These are phyloP conservation scores for Platyrinchus mystaceus DNA, from an alignment of 2,797 vertebrate genomes.

Conservation along the genomic window DNA sequence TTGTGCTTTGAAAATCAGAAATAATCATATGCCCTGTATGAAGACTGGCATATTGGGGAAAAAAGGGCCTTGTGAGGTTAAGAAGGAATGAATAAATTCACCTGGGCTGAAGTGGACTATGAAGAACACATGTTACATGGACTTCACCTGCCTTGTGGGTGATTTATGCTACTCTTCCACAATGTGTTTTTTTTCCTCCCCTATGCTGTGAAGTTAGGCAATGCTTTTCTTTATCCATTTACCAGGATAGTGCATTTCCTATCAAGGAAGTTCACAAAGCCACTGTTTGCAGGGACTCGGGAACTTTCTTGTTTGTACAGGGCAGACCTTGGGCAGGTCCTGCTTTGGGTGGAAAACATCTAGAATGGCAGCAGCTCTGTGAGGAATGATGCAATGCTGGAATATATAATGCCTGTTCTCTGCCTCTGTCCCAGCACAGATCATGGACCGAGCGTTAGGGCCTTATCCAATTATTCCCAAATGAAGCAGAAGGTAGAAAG, in stretches of 20 bases:
- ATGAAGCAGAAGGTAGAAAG: not conserved
- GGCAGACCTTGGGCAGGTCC: not conserved
- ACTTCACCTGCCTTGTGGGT: not conserved
- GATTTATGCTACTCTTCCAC: not conserved
- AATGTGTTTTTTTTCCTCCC: not conserved
- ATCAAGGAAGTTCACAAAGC: not conserved
- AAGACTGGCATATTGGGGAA: not conserved
- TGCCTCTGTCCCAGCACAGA: not conserved
- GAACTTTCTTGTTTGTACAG: not conserved
- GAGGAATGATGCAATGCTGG: not conserved
- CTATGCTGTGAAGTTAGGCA: not conserved
- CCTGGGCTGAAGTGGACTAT: not conserved
- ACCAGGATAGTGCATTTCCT: not conserved
- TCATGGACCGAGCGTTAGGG: accelerated
- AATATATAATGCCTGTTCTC: not conserved
- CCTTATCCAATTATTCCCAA: not conserved
- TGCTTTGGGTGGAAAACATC: not conserved
- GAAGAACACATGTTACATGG: not conserved
- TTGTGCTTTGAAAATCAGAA: constrained; percentile 26
- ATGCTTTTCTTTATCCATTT: not conserved
- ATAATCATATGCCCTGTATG: not conserved
- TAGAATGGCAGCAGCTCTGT: not conserved
- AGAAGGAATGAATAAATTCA: constrained; percentile 22
- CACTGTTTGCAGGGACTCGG: not conserved
- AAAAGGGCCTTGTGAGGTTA: not conserved